phyloP scores from a whole-genome alignment of 2,797 vertebrate species.

The Takifugu rubripes region DNA sequence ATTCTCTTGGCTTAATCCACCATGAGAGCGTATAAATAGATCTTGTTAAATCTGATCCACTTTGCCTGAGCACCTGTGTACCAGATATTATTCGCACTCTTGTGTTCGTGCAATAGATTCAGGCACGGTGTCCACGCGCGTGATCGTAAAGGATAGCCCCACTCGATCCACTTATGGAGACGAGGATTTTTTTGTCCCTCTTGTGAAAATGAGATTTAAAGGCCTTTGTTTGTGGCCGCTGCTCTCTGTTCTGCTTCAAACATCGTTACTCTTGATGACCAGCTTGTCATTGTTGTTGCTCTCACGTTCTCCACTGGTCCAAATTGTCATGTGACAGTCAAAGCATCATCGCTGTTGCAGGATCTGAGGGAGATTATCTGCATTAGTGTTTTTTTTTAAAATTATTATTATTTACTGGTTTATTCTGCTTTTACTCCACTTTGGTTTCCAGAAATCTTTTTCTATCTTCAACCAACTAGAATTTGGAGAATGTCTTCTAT shows the following conservation, averaged over 20 bases:
- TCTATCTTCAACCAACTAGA: too few species aligned
- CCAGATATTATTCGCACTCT: conserved; percentile 54
- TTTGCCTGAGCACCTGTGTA: conserved; percentile 63
- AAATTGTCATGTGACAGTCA: too few species aligned
- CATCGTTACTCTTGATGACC: background rate
- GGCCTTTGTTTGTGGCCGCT: background rate
- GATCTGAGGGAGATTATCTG: too few species aligned
- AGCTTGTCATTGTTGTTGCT: conserved; percentile 3
- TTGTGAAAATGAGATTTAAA: background rate
- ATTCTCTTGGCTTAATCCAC: conserved; percentile 62
- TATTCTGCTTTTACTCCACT: too few species aligned
- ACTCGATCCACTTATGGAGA: conserved; percentile 25
- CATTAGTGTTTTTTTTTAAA: too few species aligned
- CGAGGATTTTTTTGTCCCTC: background rate
- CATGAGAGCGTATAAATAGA: conserved; percentile 70
- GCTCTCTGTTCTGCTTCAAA: background rate
- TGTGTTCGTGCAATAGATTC: conserved; percentile 48
- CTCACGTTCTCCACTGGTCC: conserved; percentile 33
- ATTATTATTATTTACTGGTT: too few species aligned
- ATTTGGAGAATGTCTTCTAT: too few species aligned
- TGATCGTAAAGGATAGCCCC: conserved; percentile 21
- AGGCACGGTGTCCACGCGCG: conserved; percentile 32
- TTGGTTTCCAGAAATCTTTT: too few species aligned
- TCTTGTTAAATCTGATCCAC: conserved; percentile 71
- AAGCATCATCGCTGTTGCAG: too few species aligned